These are phyloP conservation scores for Kradibia gibbosae DNA, from an alignment of 1,140 invertebrate species.

Conservation along the genomic window DNA sequence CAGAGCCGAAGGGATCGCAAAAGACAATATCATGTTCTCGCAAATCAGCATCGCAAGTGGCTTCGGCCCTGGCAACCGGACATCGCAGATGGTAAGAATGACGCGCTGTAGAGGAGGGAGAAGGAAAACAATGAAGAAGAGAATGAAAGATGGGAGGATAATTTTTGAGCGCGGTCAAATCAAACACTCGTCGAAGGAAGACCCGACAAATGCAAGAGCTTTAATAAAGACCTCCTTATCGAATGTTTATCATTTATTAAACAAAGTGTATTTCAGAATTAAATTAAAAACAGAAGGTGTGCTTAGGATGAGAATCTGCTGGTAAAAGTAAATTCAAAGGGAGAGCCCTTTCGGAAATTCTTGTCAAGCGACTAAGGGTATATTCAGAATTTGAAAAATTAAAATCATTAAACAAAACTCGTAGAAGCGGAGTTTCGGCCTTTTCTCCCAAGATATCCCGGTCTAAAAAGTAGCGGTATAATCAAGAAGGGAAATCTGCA, in stretches of 20 bases:
- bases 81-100: background rate
- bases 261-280: background rate
- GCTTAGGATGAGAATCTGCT: background rate
- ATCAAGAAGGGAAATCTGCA: background rate
- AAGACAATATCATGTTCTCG: background rate
- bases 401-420: background rate
- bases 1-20: background rate
- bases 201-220: background rate
- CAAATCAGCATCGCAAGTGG: background rate
- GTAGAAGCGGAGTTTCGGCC: background rate
- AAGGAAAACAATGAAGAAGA: background rate
- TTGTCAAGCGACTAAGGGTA: background rate
- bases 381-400: background rate
- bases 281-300: background rate
- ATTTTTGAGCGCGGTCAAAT: background rate
- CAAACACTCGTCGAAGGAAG: background rate
- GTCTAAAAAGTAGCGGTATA: background rate
- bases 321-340: background rate
- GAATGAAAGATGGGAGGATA: background rate
- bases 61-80: too few relatives aligned
- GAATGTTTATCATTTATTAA: background rate
- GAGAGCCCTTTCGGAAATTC: background rate
- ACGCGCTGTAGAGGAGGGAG: conserved; percentile 1
- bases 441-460: background rate
- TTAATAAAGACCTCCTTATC: background rate